These are phyloP conservation scores for Rallus limicola DNA, from an alignment of 2,113 vertebrate genomes.

Conservation along the genomic window DNA sequence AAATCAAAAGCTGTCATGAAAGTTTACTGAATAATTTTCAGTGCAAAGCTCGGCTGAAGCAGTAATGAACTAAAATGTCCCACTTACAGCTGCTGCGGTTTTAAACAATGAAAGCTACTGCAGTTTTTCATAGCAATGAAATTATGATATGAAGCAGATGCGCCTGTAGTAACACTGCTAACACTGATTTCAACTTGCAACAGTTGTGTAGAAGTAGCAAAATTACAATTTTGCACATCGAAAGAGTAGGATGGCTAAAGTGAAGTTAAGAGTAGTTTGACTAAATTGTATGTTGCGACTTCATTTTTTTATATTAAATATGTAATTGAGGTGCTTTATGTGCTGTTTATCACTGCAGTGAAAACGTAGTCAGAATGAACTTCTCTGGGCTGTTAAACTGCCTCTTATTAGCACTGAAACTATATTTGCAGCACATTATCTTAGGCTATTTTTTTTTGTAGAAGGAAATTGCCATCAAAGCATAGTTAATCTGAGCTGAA, in stretches of 20 bases:
- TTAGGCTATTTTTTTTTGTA: conserved; percentile 74
- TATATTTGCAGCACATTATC: conserved; percentile 74
- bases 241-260: conserved; percentile 50
- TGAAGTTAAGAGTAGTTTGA: conserved; percentile 53
- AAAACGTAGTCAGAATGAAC: conserved; percentile 71
- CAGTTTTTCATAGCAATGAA: not conserved
- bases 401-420: conserved; percentile 75
- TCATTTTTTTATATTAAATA: conserved; percentile 60
- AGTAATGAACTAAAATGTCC: conserved; percentile 38
- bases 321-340: conserved; percentile 64
- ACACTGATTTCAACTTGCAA: conserved; percentile 49
- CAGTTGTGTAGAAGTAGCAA: conserved; percentile 29
- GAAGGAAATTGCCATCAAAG: conserved; percentile 73
- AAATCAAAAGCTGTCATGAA: conserved; percentile 48
- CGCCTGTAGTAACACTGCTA: conserved; percentile 17
- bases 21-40: conserved; percentile 55
- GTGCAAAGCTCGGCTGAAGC: not conserved
- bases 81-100: conserved; percentile 8
- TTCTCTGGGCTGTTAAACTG: conserved; percentile 71
- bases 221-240: conserved; percentile 56
- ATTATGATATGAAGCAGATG: not conserved
- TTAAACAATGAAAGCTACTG: conserved; percentile 21
- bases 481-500: conserved; percentile 78
- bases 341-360: conserved; percentile 68
- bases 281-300: conserved; percentile 58